Evolutionary conservation across 2,888 invertebrate genomes (phyloP).

Genomic region (Caenorhabditis sp.): DNA sequence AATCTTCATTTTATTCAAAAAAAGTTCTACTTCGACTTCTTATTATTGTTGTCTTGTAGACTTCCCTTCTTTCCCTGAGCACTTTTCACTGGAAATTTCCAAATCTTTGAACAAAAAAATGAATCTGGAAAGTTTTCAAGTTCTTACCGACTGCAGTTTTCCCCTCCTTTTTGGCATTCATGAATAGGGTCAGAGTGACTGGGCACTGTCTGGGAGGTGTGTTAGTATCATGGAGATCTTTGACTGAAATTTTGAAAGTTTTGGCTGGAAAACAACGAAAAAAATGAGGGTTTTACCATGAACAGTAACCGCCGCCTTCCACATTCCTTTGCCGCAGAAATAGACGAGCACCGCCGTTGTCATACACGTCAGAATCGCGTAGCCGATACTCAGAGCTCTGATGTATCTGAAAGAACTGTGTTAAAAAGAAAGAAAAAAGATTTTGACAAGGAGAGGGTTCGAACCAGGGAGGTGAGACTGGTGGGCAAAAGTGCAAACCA

Average conservation of each 20-base stretch:
- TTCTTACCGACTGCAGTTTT: slow-evolving; percentile 19
- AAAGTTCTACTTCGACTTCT: too few species aligned
- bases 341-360: not conserved
- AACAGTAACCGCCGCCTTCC: not conserved
- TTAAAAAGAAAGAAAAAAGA: too few species aligned
- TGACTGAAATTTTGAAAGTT: slow-evolving; percentile 18
- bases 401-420: not conserved
- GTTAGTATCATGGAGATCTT: slow-evolving; percentile 9
- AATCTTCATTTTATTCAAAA: too few species aligned
- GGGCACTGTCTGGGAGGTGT: slow-evolving; percentile 17
- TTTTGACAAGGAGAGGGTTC: too few species aligned
- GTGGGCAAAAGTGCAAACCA: too few species aligned
- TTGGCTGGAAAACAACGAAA: not conserved
- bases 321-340: not conserved
- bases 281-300: not conserved
- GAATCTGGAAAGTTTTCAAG: not conserved
- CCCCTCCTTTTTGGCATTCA: slow-evolving; percentile 3
- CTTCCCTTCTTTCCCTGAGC: not conserved
- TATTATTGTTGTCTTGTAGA: too few species aligned
- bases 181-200: not conserved
- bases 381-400: not conserved
- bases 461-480: too few species aligned
- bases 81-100: slow-evolving; percentile 5
- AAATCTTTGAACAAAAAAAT: not conserved
- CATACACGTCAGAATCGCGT: not conserved